Evolutionary conservation across 2,113 vertebrate genomes (phyloP).

Genomic region (Martes martes): DNA sequence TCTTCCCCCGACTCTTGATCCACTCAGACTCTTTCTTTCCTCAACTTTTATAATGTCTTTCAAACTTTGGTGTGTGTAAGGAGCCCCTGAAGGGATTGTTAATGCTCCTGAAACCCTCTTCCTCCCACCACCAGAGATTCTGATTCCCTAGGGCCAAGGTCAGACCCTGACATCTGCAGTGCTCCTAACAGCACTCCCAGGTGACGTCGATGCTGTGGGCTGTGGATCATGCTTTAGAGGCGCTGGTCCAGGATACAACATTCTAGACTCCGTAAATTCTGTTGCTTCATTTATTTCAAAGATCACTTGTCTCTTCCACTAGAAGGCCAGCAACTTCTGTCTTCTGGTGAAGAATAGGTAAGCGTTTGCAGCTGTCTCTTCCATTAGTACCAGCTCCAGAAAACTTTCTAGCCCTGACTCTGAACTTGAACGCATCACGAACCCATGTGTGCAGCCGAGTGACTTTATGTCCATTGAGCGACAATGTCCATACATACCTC

Average conservation of each 20-base stretch:
- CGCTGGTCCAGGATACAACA: neutral
- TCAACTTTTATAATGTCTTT: neutral
- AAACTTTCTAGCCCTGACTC: neutral
- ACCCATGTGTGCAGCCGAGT: rapidly evolving
- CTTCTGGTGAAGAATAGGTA: neutral
- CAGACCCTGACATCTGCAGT: neutral
- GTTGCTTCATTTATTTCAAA: too few species aligned
- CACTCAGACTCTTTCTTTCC: neutral
- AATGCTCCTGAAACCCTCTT: neutral
- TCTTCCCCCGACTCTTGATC: neutral
- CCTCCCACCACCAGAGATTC: neutral
- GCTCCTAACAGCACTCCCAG: neutral
- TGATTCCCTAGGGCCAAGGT: neutral
- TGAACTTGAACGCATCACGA: neutral
- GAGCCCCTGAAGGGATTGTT: neutral
- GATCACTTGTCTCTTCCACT: neutral
- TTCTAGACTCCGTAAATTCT: neutral
- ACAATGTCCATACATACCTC: neutral
- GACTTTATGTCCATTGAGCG: neutral
- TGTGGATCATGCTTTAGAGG: neutral
- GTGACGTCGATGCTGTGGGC: neutral
- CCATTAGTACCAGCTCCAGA: neutral
- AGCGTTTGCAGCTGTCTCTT: neutral
- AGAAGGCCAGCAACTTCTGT: neutral
- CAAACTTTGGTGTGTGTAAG: neutral